Percentiles rank a stretch among this genome's conserved stretches.
These are phyloP conservation scores for Odontesthes bonariensis DNA, from an alignment of 2,113 vertebrate genomes.

Conservation along the genomic window DNA sequence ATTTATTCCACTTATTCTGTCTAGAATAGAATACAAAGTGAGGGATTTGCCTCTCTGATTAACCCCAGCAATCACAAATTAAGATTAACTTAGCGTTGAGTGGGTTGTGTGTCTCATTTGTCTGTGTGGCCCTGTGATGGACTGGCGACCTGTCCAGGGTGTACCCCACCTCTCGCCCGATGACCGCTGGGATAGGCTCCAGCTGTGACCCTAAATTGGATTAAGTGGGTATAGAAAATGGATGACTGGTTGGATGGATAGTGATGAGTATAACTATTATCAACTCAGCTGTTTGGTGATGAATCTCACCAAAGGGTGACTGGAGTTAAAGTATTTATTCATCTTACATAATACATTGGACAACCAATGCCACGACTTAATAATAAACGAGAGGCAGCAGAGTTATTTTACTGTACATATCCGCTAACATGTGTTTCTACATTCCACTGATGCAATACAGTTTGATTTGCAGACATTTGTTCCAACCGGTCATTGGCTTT, in stretches of 20 bases:
- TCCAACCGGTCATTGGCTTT: background rate
- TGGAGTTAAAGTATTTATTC: background rate
- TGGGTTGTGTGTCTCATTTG: too few species aligned
- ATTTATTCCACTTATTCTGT: background rate
- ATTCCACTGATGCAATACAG: background rate
- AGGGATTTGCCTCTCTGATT: background rate
- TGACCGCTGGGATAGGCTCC: too few species aligned
- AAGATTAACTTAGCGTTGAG: background rate
- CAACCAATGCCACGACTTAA: background rate
- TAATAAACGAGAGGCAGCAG: conserved; percentile 6
- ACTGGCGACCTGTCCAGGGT: too few species aligned
- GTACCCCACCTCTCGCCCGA: too few species aligned
- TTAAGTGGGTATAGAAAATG: too few species aligned
- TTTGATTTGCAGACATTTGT: background rate
- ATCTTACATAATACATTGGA: conserved; percentile 12
- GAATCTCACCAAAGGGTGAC: background rate
- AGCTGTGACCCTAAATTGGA: too few species aligned
- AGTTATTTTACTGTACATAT: background rate
- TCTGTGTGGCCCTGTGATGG: too few species aligned
- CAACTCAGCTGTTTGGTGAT: background rate
- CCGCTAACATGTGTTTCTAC: background rate
- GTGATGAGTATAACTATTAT: conserved; percentile 11
- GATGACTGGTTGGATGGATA: too few species aligned
- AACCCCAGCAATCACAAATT: background rate
- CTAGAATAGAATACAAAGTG: background rate